phyloP scores from a whole-genome alignment of 37 sponge, comb jelly and placozoan species.

The Diacarnus erythraeanus region DNA sequence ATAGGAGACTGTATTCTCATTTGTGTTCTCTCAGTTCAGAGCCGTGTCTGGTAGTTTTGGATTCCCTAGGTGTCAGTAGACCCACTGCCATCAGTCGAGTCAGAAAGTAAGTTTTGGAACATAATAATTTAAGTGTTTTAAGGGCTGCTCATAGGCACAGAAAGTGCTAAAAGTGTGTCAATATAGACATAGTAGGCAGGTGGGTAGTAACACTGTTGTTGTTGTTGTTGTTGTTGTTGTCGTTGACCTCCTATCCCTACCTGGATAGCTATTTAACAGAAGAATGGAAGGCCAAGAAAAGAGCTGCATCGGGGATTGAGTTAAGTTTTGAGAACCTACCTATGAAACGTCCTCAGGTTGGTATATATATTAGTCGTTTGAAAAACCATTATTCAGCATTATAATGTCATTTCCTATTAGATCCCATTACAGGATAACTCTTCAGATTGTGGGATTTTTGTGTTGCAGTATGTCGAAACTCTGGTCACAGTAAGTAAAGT shows the following conservation, averaged over 20 bases:
- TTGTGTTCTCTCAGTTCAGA: neutral
- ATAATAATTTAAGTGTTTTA: neutral
- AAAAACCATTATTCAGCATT: neutral
- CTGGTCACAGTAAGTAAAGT: constrained; percentile 47
- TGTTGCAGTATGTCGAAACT: constrained; percentile 84
- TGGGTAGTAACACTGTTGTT: too few relatives aligned
- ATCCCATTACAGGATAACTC: constrained; percentile 82
- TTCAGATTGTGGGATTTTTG: constrained; percentile 89
- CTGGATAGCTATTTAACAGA: constrained; percentile 51
- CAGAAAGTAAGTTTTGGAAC: constrained; percentile 28
- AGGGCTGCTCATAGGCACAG: too few relatives aligned
- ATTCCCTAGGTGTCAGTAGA: constrained; percentile 58
- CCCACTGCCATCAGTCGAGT: constrained; percentile 25
- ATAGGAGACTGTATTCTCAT: neutral
- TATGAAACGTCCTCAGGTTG: constrained; percentile 14
- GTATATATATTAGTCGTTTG: neutral
- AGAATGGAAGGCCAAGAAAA: constrained; percentile 61
- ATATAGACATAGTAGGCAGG: too few relatives aligned
- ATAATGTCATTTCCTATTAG: constrained; percentile 24
- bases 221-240: too few relatives aligned
- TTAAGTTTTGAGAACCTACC: constrained; percentile 17
- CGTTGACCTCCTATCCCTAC: too few relatives aligned
- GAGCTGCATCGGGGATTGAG: neutral
- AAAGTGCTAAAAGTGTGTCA: too few relatives aligned
- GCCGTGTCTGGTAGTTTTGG: constrained; percentile 59